These are phyloP conservation scores for Caenorhabditis sp. DNA, from an alignment of 2,888 invertebrate genomes.

Conservation along the genomic window DNA sequence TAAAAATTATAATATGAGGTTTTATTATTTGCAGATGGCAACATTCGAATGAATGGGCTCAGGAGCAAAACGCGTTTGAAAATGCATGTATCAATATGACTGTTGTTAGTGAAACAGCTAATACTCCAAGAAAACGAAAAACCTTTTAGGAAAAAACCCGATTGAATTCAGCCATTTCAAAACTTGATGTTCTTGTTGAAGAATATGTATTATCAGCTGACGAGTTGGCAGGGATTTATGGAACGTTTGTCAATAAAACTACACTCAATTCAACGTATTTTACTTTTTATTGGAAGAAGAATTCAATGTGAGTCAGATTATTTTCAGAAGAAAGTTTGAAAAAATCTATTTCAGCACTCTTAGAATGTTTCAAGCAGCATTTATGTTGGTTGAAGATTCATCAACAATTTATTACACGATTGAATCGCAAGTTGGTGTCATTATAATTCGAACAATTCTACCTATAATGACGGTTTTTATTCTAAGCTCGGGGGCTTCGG, in stretches of 20 bases:
- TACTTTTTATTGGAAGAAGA: constrained; percentile 1
- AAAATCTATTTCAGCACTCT: neutral
- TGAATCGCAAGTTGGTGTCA: neutral
- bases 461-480: constrained; percentile 5
- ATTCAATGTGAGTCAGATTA: neutral
- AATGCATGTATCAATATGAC: neutral
- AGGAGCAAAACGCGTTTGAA: neutral
- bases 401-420: neutral
- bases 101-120: neutral
- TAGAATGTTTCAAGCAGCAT: neutral
- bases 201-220: neutral
- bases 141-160: neutral
- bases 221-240: neutral
- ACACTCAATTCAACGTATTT: neutral
- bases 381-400: neutral
- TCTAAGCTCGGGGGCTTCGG: neutral
- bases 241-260: neutral
- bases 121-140: neutral
- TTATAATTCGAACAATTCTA: neutral
- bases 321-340: too few species aligned
- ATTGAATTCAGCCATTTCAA: neutral
- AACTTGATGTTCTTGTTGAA: neutral
- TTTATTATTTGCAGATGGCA: neutral
- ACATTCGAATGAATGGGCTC: neutral
- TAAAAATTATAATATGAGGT: neutral